Evolutionary conservation across 30 jellyfish, hydroid and myxozoan genomes (phyloP).

Genomic region (Aurelia aurita complex sp. Pacific): DNA sequence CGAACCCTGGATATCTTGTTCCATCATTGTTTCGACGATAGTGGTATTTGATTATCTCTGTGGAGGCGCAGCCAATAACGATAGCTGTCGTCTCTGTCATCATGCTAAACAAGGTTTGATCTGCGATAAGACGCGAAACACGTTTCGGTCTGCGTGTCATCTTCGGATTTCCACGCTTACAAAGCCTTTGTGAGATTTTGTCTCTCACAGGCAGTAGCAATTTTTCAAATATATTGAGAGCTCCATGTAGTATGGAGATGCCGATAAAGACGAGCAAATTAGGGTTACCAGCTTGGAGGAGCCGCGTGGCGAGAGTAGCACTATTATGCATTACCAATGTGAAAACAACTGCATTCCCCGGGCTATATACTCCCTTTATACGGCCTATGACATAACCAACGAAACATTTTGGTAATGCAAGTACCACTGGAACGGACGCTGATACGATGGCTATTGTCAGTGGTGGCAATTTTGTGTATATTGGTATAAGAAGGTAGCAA

Average conservation of each 20-base stretch:
- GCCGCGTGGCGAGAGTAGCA: background rate
- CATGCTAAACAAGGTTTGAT: background rate
- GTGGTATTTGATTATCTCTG: background rate
- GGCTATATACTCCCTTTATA: background rate
- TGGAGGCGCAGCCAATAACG: background rate
- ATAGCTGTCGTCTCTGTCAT: conserved; percentile 8
- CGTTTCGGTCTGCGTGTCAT: background rate
- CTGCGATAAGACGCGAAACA: conserved; percentile 11
- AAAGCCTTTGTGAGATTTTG: background rate
- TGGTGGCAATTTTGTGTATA: background rate
- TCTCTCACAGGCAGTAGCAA: conserved; percentile 10
- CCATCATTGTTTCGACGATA: background rate
- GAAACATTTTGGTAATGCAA: background rate
- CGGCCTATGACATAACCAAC: conserved; percentile 6
- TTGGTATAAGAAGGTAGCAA: background rate
- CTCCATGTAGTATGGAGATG: background rate
- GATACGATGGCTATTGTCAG: background rate
- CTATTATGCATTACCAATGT: background rate
- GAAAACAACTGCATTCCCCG: conserved; percentile 5
- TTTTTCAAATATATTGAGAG: background rate
- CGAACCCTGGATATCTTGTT: too few relatives aligned
- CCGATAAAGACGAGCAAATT: background rate
- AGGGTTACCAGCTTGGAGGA: background rate
- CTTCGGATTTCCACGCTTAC: background rate
- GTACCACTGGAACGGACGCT: background rate